A percentile compares a stretch with the other conserved stretches of the same genome.
Conservation (phyloP, 1,140 invertebrate species). For the Camponotus pennsylvanicus region DNA sequence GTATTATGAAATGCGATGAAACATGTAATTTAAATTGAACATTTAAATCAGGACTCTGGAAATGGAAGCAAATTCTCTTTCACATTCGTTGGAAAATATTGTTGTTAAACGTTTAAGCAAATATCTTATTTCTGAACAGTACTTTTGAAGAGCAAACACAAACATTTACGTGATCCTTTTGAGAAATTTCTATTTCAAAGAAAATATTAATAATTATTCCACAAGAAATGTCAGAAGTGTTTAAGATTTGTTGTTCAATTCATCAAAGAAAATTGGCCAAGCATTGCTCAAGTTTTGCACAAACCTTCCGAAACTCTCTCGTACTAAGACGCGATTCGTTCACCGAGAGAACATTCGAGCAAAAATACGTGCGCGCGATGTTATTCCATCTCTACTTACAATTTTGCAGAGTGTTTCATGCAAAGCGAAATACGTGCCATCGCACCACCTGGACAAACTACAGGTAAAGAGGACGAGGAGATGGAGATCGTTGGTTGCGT, state of each 20-base stretch:
- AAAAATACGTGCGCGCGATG: slow-evolving; percentile 33
- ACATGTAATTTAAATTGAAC: background rate
- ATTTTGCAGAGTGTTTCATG: slow-evolving; percentile 49
- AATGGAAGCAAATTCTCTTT: background rate
- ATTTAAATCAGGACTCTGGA: background rate
- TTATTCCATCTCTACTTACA: slow-evolving; percentile 52
- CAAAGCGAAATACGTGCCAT: slow-evolving; percentile 1
- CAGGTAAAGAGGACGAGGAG: background rate
- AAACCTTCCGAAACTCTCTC: slow-evolving; percentile 19
- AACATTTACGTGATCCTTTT: background rate
- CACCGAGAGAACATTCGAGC: background rate
- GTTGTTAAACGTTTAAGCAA: background rate
- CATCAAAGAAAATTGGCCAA: background rate
- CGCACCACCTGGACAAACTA: slow-evolving; percentile 46
- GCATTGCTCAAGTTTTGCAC: background rate
- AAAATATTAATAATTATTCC: slow-evolving; percentile 24
- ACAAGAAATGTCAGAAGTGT: background rate
- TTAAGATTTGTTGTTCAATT: slow-evolving; percentile 31
- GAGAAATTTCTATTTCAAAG: background rate
- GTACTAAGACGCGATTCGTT: slow-evolving; percentile 11
- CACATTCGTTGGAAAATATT: background rate
- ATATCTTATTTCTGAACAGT: background rate
- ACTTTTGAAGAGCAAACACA: background rate
- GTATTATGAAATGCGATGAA: background rate
- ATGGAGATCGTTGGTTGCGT: slow-evolving; percentile 42